Conservation (phyloP, 2,888 invertebrate species). For the Phyllotreta striolata region DNA sequence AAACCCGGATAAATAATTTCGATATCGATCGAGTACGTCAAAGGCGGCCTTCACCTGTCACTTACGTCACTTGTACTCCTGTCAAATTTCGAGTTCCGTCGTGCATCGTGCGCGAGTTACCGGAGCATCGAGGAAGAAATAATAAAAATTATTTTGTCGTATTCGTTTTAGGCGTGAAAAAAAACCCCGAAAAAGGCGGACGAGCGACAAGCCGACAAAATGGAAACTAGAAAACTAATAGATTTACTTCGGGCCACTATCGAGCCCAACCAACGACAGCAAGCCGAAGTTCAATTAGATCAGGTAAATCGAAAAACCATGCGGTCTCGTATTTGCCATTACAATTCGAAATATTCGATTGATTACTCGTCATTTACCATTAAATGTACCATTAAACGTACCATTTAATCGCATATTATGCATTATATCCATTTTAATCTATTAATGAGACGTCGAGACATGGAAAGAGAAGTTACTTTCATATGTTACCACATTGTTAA, state of each 20-base stretch:
- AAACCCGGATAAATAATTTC: constrained; percentile 6
- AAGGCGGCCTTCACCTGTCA: constrained; percentile 9
- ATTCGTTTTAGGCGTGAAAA: neutral
- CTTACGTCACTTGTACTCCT: constrained; percentile 4
- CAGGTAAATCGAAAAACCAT: constrained; percentile 68
- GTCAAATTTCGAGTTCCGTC: constrained; percentile 27
- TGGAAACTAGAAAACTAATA: constrained; percentile 86
- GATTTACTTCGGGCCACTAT: constrained; percentile 92
- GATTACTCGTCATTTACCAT: too few relatives aligned
- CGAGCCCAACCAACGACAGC: constrained; percentile 84
- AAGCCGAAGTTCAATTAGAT: constrained; percentile 90
- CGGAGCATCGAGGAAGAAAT: constrained; percentile 40
- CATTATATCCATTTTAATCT: too few relatives aligned
- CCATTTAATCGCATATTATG: too few relatives aligned
- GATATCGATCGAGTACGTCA: constrained; percentile 3
- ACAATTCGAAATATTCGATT: too few relatives aligned
- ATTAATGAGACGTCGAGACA: too few relatives aligned
- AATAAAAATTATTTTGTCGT: constrained; percentile 22
- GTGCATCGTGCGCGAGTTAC: constrained; percentile 36
- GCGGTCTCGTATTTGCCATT: constrained; percentile 22
- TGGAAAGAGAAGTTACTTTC: too few relatives aligned
- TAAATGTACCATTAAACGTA: too few relatives aligned
- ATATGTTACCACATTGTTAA: too few relatives aligned
- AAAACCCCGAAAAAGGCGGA: too few relatives aligned
- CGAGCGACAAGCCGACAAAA: too few relatives aligned